These are phyloP conservation scores for Holacanthus passer DNA, from an alignment of 2,113 vertebrate genomes.

Conservation along the genomic window DNA sequence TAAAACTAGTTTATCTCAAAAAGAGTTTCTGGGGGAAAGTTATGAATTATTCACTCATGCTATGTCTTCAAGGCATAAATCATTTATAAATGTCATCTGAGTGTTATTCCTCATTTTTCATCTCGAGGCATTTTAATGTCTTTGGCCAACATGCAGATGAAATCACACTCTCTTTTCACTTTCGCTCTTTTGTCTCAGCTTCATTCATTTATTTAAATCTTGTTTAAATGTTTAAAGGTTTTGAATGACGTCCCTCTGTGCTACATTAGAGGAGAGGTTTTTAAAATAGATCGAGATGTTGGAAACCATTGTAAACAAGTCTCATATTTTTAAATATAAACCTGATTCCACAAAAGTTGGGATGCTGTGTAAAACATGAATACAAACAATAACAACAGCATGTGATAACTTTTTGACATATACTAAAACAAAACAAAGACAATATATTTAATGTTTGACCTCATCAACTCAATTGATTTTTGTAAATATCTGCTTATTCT, in stretches of 20 bases:
- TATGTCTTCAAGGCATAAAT: constrained; percentile 58
- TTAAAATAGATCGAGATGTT: not conserved
- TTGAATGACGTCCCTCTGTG: not conserved
- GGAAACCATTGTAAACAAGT: not conserved
- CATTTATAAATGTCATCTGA: constrained; percentile 56
- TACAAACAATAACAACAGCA: too few species aligned
- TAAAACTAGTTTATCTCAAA: constrained; percentile 38
- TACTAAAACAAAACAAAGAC: too few species aligned
- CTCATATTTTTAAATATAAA: not conserved
- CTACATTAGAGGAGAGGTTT: not conserved
- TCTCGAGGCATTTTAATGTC: constrained; percentile 29
- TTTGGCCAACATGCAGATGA: constrained; percentile 3
- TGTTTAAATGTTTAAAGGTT: not conserved
- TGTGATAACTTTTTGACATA: too few species aligned
- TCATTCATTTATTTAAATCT: not conserved
- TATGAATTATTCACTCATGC: constrained; percentile 63
- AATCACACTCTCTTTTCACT: constrained; percentile 10
- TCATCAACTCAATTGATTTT: too few species aligned
- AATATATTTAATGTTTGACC: too few species aligned
- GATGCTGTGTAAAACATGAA: too few species aligned
- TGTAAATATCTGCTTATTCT: too few species aligned
- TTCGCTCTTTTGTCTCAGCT: too few species aligned
- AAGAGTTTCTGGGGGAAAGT: constrained; percentile 26
- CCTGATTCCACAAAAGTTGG: too few species aligned
- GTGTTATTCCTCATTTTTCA: constrained; percentile 55